Base-by-base conservation (phyloP, 30 jellyfish, hydroid and myxozoan genomes). In the Mastigias papua region DNA sequence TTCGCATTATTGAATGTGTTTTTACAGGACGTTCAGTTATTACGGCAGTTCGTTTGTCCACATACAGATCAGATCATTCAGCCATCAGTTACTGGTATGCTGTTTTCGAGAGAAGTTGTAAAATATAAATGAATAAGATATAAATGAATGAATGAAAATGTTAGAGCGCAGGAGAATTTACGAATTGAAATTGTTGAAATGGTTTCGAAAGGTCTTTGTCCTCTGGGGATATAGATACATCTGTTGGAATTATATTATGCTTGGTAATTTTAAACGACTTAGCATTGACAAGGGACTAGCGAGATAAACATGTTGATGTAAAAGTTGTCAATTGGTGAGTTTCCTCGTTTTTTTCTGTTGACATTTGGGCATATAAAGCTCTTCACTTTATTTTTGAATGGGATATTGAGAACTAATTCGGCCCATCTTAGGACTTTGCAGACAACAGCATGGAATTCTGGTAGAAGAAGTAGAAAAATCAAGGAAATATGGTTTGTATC, bases 1-100 rank as follows among this genome's bases (percentile, higher is more conserved):
- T n/a, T n/a, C n/a, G n/a, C n/a, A n/a, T 61, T 61, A 5, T 61
- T 5, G 22, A 11, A 4, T 20, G 73, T 4, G 7, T 51, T 6
- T 57, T 79, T 30, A 20, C 58, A 61, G 67, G 54, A 58, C 16
- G 27, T 61, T 19, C 37, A 50, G 30, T 31, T 74, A 46, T 51
- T 92, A 48, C 71, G 74, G 71, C 98, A 92, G 5, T 92, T 92
- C 83, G 69, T 92, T 27, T 92, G 96, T 61, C 96, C 96, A 78
- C 93, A 84, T 63, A 85, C 98, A 29, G 82, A 89, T 91, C 78
- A 86, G 11, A 73, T 86, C 8, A 83, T 92, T 10, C 73, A 22
- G 31, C 88, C 98, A 9, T 69, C 86, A n/a, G 62, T 49, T 23
- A 92, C 98, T 49, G 93, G 93, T 80, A 70, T 9, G 83, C 13